These are phyloP conservation scores for Helicolenus hilgendorfi DNA, from an alignment of 2,797 vertebrate genomes.

Conservation along the genomic window DNA sequence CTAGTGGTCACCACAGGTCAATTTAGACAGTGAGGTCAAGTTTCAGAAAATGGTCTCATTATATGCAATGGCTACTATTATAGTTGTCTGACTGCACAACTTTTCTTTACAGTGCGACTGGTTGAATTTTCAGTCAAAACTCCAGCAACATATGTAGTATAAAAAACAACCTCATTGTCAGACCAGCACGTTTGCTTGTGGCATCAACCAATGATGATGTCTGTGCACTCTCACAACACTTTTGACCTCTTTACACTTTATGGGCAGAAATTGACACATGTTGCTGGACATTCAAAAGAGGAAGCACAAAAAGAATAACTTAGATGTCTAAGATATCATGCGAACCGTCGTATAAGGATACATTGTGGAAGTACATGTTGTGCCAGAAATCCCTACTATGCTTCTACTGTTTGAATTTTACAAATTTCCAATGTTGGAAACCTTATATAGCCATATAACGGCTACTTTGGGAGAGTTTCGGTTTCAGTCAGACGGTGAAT, in stretches of 20 bases:
- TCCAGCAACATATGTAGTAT: no score
- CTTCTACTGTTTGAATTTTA: neutral
- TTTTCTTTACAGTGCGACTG: no score
- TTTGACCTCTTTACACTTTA: no score
- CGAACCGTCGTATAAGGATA: neutral
- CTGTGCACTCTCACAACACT: no score
- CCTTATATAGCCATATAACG: neutral
- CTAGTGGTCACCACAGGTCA: no score
- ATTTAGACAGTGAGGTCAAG: no score
- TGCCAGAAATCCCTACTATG: neutral
- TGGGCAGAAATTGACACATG: neutral
- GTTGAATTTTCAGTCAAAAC: no score
- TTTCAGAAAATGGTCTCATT: no score
- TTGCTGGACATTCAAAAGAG: neutral
- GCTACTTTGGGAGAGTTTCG: neutral
- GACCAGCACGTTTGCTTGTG: no score
- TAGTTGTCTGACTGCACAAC: no score
- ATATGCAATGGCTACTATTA: no score
- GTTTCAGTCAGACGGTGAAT: conserved; percentile 4
- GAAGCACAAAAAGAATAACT: neutral
- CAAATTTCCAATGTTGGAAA: neutral
- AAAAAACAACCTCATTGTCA: neutral
- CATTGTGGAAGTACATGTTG: neutral
- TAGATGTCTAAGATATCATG: neutral
- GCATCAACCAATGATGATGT: no score